Base-by-base conservation (phyloP, 2,113 vertebrate species). In the Macrotus californicus region DNA sequence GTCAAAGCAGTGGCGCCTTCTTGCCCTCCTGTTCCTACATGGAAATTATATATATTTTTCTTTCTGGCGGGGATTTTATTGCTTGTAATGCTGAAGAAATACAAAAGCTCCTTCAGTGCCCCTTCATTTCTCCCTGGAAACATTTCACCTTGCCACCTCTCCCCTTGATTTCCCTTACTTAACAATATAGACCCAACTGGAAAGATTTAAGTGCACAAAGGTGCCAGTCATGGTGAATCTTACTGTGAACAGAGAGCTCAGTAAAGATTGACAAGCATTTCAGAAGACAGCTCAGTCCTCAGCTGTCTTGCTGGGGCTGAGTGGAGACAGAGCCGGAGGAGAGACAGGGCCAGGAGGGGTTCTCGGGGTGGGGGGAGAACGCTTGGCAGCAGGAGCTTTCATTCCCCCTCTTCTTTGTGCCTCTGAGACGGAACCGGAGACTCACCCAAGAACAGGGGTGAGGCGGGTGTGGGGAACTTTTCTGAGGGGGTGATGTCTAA, bases 51-150 rank as follows among this genome's bases (percentile, higher is more conserved):
- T 64, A 29, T 64, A 6, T 64, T 14, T 64, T 64, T 87, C 70
- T 82, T 77, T 95, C 36, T 85, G 73, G 67, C 80, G 8, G 56
- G 36, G 0, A 31, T 69, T 70, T 64, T 92, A 70, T 72, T 76
- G n/a, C 39, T 29, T 50, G 21, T 1, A 34, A 86, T 24, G 61
- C 56, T 79, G 18, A 59, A 90, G 31, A 76, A 92, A 92, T 5
- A 54, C 31, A 64, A 7, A 75, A 48, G 39, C 13, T 73, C 36
- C 64, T 50, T 64, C 21, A 39, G 1, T 1, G 14, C 8, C 7
- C 31, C n/a, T 69, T 87, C 48, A 21, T 52, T 39, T 83, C 59
- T 70, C 76, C 41, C 31, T 81, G 39, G 29, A 72, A 91, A 87
- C 24, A 41, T 64, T 87, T 31, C 73, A 46, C 70, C 52, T 69